Conservation (phyloP, 2,797 vertebrate genomes). For the Lates japonicus region DNA sequence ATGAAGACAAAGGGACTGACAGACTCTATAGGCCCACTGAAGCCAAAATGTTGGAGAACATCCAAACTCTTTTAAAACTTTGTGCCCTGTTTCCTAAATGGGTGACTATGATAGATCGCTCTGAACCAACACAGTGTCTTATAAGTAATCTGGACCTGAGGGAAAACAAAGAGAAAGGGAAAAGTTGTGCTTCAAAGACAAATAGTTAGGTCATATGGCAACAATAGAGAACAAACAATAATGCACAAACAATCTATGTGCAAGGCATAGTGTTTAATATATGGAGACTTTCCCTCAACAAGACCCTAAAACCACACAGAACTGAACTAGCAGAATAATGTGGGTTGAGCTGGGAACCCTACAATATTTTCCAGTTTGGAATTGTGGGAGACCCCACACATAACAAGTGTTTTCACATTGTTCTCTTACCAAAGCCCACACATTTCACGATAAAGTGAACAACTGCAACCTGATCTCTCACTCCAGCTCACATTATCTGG, state of each 20-base stretch:
- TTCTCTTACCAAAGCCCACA: constrained; percentile 30
- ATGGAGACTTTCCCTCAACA: constrained; percentile 20
- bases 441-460: constrained; percentile 9
- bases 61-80: constrained; percentile 59
- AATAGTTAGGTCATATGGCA: constrained; percentile 61
- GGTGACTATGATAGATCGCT: constrained; percentile 68
- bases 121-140: constrained; percentile 21
- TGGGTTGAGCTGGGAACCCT: constrained; percentile 26
- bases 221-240: constrained; percentile 50
- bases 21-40: constrained; percentile 20
- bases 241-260: neutral
- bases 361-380: constrained; percentile 38
- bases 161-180: constrained; percentile 29
- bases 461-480: constrained; percentile 18
- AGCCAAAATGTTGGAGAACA: constrained; percentile 56
- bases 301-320: constrained; percentile 34
- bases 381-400: constrained; percentile 51
- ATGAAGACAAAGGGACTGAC: constrained; percentile 71
- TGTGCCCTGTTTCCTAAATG: constrained; percentile 48
- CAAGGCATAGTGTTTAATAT: constrained; percentile 21
- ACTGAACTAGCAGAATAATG: constrained; percentile 27
- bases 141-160: constrained; percentile 45
- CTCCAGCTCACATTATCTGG: constrained; percentile 15
- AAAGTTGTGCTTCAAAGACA: constrained; percentile 52
- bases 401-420: constrained; percentile 22